phyloP scores from a whole-genome alignment of 2,888 invertebrate species.

The Sphaeridia pumilis region DNA sequence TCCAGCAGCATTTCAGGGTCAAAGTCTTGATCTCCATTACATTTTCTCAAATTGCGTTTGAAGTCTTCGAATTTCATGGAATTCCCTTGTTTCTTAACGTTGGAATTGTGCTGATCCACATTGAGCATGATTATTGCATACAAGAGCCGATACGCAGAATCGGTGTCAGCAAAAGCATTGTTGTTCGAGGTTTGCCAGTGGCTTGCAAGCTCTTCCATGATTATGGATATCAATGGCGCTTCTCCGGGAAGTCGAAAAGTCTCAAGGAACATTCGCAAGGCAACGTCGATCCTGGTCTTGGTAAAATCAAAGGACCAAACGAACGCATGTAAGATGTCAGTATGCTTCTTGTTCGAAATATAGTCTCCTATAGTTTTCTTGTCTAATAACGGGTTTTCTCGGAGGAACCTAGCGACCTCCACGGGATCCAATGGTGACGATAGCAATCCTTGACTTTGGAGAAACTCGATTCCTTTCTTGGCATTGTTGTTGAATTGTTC shows the following conservation, averaged over 20 bases:
- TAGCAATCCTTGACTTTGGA: conserved; percentile 83
- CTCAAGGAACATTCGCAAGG: conserved; percentile 84
- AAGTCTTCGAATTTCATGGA: conserved; percentile 91
- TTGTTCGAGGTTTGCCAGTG: conserved; percentile 70
- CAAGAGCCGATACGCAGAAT: conserved; percentile 93
- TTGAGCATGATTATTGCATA: conserved; percentile 99
- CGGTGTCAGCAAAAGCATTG: conserved; percentile 80
- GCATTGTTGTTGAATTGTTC: conserved; percentile 95
- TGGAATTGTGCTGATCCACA: conserved; percentile 97
- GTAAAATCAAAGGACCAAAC: conserved; percentile 78
- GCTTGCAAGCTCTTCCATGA: conserved; percentile 93
- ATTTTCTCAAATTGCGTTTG: conserved; percentile 77
- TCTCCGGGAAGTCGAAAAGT: conserved; percentile 96
- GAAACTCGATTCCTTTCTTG: conserved; percentile 82
- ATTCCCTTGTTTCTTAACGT: conserved; percentile 80
- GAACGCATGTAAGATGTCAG: conserved; percentile 46
- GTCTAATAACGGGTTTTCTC: conserved; percentile 88
- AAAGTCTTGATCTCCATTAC: conserved; percentile 83
- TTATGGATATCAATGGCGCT: conserved; percentile 86
- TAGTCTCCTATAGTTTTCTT: conserved; percentile 94
- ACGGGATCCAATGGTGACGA: conserved; percentile 63
- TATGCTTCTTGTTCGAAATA: conserved; percentile 53
- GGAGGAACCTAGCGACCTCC: conserved; percentile 78
- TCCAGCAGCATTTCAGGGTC: conserved; percentile 85
- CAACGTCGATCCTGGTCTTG: conserved; percentile 82